Conservation (phyloP, 2,113 vertebrate species). For the Eidolon helvum region DNA sequence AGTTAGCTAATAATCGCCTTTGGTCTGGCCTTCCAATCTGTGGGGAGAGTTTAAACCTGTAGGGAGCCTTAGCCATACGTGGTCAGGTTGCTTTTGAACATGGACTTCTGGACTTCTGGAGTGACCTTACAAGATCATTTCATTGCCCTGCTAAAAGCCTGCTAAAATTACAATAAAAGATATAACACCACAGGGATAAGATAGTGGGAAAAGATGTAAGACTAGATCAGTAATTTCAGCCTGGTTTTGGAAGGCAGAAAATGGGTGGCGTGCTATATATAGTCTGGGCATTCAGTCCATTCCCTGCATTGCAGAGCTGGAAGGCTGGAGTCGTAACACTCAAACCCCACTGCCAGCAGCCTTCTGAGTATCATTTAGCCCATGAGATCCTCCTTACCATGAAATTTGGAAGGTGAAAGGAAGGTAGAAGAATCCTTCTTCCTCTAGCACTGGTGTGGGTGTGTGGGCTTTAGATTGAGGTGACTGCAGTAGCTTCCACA, state of each 20-base stretch:
- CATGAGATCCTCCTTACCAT: background rate
- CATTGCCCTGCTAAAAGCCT: background rate
- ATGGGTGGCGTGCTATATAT: background rate
- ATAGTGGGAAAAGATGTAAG: background rate
- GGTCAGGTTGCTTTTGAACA: background rate
- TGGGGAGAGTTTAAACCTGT: background rate
- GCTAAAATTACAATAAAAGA: background rate
- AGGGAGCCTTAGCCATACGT: background rate
- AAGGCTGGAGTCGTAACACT: background rate
- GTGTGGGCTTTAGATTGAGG: fast-evolving
- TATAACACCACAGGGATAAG: background rate
- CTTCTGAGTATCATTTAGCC: background rate
- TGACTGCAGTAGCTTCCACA: background rate
- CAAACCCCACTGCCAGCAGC: background rate
- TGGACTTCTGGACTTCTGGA: background rate
- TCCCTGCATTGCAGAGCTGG: background rate
- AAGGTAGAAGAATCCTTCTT: background rate
- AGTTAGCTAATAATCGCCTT: background rate
- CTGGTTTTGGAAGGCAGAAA: background rate
- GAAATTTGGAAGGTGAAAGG: background rate
- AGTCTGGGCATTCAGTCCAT: background rate
- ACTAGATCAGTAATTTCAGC: background rate
- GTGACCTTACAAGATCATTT: background rate
- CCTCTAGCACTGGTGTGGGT: background rate
- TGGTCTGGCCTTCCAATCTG: background rate